These are phyloP conservation scores for Rhodophaea formosa DNA, from an alignment of 2,888 invertebrate species.

Conservation along the genomic window DNA sequence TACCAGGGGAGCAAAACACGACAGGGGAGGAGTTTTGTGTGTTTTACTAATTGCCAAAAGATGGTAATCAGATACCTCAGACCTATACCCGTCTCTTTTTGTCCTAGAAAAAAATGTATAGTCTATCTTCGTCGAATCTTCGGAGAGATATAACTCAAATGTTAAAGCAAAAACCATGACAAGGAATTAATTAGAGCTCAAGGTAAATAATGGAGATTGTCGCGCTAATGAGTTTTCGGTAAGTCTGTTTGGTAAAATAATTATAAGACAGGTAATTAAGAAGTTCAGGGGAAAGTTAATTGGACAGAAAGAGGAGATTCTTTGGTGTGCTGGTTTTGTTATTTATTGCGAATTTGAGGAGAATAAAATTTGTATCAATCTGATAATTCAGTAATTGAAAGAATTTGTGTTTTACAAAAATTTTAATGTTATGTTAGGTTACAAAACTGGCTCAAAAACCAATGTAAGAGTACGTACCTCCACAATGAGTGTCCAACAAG, in stretches of 20 bases:
- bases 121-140: constrained; percentile 39
- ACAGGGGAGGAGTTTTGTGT: constrained; percentile 83
- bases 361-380: neutral
- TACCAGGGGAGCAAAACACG: constrained; percentile 78
- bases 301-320: constrained; percentile 48
- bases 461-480: neutral
- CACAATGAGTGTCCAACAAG: constrained; percentile 7
- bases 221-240: constrained; percentile 77
- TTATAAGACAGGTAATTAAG: constrained; percentile 75
- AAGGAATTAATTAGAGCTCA: constrained; percentile 80
- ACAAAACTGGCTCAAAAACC: neutral
- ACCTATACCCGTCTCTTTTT: constrained; percentile 51
- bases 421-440: too few species aligned
- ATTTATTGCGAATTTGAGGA: constrained; percentile 8
- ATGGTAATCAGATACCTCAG: constrained; percentile 79
- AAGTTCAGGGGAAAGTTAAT: constrained; percentile 60
- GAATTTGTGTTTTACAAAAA: too few species aligned
- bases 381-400: too few species aligned
- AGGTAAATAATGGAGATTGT: constrained; percentile 81
- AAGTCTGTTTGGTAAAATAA: constrained; percentile 59
- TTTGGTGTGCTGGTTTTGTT: constrained; percentile 21
- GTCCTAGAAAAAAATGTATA: constrained; percentile 28
- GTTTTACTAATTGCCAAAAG: constrained; percentile 84
- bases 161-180: constrained; percentile 81
- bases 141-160: constrained; percentile 74